Conservation (phyloP, 2,888 invertebrate species). For the Erebia aethiops region DNA sequence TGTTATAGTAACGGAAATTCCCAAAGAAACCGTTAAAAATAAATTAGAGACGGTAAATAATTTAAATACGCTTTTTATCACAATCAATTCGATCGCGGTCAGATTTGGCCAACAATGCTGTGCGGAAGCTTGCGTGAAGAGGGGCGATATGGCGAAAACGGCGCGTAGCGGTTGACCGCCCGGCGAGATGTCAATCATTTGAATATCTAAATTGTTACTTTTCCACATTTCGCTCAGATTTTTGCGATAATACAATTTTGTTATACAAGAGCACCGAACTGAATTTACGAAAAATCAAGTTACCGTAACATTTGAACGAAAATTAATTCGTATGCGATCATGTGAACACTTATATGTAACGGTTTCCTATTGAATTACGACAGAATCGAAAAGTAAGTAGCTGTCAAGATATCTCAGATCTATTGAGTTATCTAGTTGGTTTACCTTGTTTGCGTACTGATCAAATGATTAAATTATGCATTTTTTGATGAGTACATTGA, state of each 20-base stretch:
- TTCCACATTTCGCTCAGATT: slow-evolving; percentile 72
- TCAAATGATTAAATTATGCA: slow-evolving; percentile 8
- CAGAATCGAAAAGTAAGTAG: slow-evolving; percentile 25
- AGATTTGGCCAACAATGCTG: slow-evolving; percentile 64
- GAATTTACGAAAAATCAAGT: slow-evolving; percentile 64
- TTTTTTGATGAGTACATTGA: background rate
- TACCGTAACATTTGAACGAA: slow-evolving; percentile 49
- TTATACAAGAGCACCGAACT: slow-evolving; percentile 70
- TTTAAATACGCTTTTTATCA: slow-evolving; percentile 72
- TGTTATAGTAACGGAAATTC: slow-evolving; percentile 62
- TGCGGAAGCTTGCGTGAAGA: slow-evolving; percentile 56
- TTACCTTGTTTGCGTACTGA: background rate
- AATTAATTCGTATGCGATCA: slow-evolving; percentile 57
- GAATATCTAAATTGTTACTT: slow-evolving; percentile 75
- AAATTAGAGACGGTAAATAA: slow-evolving; percentile 57
- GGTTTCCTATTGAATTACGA: slow-evolving; percentile 59
- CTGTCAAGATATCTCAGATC: slow-evolving; percentile 41
- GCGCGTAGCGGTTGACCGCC: slow-evolving; percentile 68
- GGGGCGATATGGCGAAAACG: slow-evolving; percentile 48
- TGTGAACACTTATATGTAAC: slow-evolving; percentile 67
- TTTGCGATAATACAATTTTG: slow-evolving; percentile 68
- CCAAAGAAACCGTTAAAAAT: slow-evolving; percentile 56
- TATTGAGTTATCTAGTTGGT: slow-evolving; percentile 1
- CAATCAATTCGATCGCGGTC: slow-evolving; percentile 73
- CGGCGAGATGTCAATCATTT: slow-evolving; percentile 81